Evolutionary conservation across 2,113 vertebrate species (phyloP), one percentile per base, ranked within the genome.

Genomic region (Psilopsiagon aurifrons): DNA sequence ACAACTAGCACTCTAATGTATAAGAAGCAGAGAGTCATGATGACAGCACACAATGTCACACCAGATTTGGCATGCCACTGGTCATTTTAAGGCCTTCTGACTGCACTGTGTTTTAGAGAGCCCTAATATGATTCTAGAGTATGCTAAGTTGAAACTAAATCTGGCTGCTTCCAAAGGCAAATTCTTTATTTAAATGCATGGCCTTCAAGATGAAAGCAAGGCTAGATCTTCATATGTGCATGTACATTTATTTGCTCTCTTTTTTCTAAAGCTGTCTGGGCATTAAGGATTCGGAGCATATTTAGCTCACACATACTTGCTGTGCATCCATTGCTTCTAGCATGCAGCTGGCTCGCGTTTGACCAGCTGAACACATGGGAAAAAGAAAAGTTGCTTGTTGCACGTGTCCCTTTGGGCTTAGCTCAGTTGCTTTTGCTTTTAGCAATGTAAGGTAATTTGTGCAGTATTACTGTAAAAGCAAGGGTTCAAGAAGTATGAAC

Each of bases 301-400:
- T 59, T 88, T 86, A 75, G 8, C 25, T 78, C 35, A 51, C 24
- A 20, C 6, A 6, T 54, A 81, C 55, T 51, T 94, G 33, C 39
- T 57, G 28, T 43, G 29, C 23, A 63, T 75, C 27, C 39, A 29
- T 67, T 74, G 31, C 51, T 84, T 88, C 31, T 68, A 68, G 28
- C 3, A 1, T 60, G 46, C 64, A 83, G 28, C 60, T 88, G 60
- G 25, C 76, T 83, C 70, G 51, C 5, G 4, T 94, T 83, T 77
- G 55, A 60, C 64, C 63, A 81, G 27, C 47, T 88, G 62, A 66
- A 47, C 31, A 63, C 60, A 44, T 6, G 35, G 47, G 73, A 62
- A 88, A 94, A 87, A 88, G 44, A 82, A 69, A 90, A 49, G 17
- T 78, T 80, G 16, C 41, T 94, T 69, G 37, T 86, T 95, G 55